phyloP scores from a whole-genome alignment of 2,888 invertebrate genomes.

The Hololepta plana region DNA sequence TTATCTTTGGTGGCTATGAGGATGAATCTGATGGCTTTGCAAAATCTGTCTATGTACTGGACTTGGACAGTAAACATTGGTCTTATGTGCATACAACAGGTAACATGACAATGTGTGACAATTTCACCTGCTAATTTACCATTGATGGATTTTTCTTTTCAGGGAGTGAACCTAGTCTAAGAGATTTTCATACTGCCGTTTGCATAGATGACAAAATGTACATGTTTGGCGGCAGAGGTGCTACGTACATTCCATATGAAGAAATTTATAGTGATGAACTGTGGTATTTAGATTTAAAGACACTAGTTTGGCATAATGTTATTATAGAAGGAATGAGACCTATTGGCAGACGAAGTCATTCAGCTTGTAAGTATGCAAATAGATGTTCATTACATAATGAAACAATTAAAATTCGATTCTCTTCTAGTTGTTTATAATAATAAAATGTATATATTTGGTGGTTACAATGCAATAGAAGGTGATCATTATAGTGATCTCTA shows the following conservation, averaged over 20 bases:
- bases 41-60: constrained; percentile 55
- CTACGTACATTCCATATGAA: constrained; percentile 39
- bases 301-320: constrained; percentile 49
- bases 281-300: constrained; percentile 53
- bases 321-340: constrained; percentile 47
- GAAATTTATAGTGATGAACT: constrained; percentile 67
- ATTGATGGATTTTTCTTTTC: constrained; percentile 5
- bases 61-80: constrained; percentile 61
- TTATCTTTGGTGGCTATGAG: constrained; percentile 82
- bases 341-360: constrained; percentile 73
- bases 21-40: constrained; percentile 67
- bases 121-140: no score
- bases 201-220: constrained; percentile 65
- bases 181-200: constrained; percentile 81
- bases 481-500: constrained; percentile 73
- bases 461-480: constrained; percentile 61
- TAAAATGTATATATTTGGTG: constrained; percentile 77
- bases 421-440: constrained; percentile 58
- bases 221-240: constrained; percentile 74
- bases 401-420: constrained; percentile 5
- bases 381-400: not conserved
- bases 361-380: constrained; percentile 51
- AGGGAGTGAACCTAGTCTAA: constrained; percentile 31
- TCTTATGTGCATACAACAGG: constrained; percentile 42
- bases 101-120: constrained; percentile 16